Percentiles rank a stretch among this genome's conserved stretches.
phyloP scores from a whole-genome alignment of 2,113 vertebrate species.

The Rattus rattus region DNA sequence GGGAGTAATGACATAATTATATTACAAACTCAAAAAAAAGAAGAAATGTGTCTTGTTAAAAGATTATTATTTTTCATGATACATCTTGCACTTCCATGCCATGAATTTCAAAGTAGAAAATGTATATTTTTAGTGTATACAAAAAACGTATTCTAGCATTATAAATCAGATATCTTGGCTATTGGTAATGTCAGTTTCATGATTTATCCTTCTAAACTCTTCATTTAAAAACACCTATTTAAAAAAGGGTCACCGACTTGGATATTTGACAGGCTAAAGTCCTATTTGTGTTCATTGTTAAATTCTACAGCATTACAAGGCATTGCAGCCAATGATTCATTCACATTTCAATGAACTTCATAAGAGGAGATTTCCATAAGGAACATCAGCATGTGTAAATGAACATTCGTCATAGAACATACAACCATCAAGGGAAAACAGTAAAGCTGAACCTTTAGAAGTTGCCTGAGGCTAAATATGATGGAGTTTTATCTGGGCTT shows the following conservation, averaged over 20 bases:
- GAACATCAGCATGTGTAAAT: slow-evolving; percentile 37
- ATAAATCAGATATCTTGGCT: not conserved
- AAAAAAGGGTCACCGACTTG: not conserved
- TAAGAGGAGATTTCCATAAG: slow-evolving; percentile 17
- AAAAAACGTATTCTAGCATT: not conserved
- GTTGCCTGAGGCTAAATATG: slow-evolving; percentile 25
- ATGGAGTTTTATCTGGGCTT: not conserved
- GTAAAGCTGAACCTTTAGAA: slow-evolving; percentile 51
- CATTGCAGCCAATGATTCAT: not conserved
- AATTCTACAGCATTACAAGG: not conserved
- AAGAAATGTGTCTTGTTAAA: not conserved
- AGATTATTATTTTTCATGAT: slow-evolving; percentile 30
- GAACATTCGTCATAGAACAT: not conserved
- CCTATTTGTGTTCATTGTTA: not conserved
- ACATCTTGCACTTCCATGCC: not conserved
- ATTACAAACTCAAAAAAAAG: not conserved
- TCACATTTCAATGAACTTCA: slow-evolving; percentile 32
- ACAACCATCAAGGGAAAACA: not conserved
- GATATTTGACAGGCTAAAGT: not conserved
- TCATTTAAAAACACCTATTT: not conserved
- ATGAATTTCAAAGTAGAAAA: not conserved
- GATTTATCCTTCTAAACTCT: not conserved
- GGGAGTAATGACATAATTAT: not conserved
- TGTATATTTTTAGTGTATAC: not conserved
- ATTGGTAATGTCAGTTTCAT: not conserved